Conservation (phyloP, 92 coral and sea anemone species). For the Umimayanthus kanabou region DNA sequence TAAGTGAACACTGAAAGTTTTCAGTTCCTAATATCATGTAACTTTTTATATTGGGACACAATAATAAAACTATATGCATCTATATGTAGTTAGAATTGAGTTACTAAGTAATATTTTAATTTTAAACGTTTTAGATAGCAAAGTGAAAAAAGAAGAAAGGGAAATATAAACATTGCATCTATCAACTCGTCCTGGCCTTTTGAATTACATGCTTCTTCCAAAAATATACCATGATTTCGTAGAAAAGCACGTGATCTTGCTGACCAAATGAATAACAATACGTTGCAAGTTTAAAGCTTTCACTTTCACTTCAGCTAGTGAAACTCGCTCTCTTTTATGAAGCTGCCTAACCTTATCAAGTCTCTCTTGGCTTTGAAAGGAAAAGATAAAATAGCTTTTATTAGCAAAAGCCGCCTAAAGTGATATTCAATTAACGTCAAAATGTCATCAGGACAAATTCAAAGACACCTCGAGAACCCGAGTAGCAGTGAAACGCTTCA, state of each 20-base stretch:
- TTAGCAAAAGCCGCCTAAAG: too few relatives aligned
- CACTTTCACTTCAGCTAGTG: not conserved
- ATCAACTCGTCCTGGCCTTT: too few relatives aligned
- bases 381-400: too few relatives aligned
- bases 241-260: slow-evolving; percentile 5
- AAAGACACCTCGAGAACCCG: slow-evolving; percentile 49
- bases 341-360: too few relatives aligned
- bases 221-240: not conserved
- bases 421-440: not conserved
- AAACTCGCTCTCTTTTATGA: too few relatives aligned
- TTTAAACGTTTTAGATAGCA: too few relatives aligned
- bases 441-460: slow-evolving; percentile 37
- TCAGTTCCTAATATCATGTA: not conserved
- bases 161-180: too few relatives aligned
- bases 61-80: not conserved
- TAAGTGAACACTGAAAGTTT: not conserved
- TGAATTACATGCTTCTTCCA: not conserved
- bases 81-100: not conserved
- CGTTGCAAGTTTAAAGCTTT: not conserved
- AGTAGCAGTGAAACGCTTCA: slow-evolving; percentile 51
- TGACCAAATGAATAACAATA: too few relatives aligned
- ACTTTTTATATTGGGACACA: not conserved
- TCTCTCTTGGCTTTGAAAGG: not conserved
- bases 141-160: too few relatives aligned
- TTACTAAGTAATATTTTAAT: too few relatives aligned